phyloP scores from a whole-genome alignment of 2,888 invertebrate species.

The Spodoptera exigua region DNA sequence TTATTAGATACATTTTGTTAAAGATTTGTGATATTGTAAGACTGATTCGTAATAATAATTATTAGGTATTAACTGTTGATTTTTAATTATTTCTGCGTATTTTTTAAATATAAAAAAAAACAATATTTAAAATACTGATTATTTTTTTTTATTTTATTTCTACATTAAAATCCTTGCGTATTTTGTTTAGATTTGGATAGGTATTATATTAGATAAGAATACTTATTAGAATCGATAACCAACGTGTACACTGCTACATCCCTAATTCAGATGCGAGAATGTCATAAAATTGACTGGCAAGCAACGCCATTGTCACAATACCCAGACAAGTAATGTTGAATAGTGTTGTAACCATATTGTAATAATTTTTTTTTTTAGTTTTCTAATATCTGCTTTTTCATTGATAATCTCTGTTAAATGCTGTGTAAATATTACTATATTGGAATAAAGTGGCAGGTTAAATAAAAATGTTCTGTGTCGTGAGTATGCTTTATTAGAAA shows the following conservation, averaged over 20 bases:
- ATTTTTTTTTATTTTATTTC: too few relatives aligned
- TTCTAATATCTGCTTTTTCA: too few relatives aligned
- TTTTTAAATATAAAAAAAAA: too few relatives aligned
- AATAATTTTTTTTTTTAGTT: slow-evolving; percentile 18
- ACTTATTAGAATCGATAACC: slow-evolving; percentile 10
- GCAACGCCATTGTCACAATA: slow-evolving; percentile 8
- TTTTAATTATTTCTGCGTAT: slow-evolving; percentile 6
- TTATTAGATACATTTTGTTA: slow-evolving; percentile 6
- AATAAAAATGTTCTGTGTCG: too few relatives aligned
- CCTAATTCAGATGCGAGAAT: slow-evolving; percentile 8
- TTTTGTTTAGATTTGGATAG: slow-evolving; percentile 6
- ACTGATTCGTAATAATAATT: slow-evolving; percentile 6
- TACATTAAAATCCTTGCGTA: too few relatives aligned
- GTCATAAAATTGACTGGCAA: slow-evolving; percentile 8
- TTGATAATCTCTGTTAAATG: too few relatives aligned
- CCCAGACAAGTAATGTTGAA: slow-evolving; percentile 9
- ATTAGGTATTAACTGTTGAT: slow-evolving; percentile 6
- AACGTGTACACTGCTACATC: slow-evolving; percentile 8
- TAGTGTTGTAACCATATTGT: slow-evolving; percentile 15
- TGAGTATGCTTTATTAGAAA: too few relatives aligned
- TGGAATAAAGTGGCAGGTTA: too few relatives aligned
- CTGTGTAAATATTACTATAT: too few relatives aligned
- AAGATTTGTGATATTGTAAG: slow-evolving; percentile 7
- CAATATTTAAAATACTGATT: too few relatives aligned
- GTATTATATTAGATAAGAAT: slow-evolving; percentile 9